phyloP scores from a whole-genome alignment of 2,113 vertebrate genomes.

The Zonotrichia leucophrys region DNA sequence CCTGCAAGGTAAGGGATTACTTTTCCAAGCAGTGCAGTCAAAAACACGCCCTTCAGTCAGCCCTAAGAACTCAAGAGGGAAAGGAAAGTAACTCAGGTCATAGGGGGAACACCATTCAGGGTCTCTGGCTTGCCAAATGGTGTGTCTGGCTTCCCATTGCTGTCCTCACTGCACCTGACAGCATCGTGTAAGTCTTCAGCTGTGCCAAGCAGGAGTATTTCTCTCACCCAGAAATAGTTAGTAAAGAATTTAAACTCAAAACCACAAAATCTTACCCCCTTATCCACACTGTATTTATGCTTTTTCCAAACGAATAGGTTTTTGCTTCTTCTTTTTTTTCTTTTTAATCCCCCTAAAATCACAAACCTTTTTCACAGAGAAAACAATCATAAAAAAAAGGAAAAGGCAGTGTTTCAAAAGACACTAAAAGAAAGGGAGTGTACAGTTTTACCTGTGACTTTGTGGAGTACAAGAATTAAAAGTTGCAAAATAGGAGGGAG shows the following conservation, averaged over 20 bases:
- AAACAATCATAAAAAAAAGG: not conserved
- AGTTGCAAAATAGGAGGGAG: constrained; percentile 84
- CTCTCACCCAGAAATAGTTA: constrained; percentile 3
- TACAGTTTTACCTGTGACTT: constrained; percentile 72
- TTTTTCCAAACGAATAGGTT: not conserved
- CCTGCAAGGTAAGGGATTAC: not conserved
- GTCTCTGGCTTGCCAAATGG: not conserved
- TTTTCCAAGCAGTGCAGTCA: not conserved
- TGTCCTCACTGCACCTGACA: not conserved
- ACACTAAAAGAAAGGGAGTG: not conserved
- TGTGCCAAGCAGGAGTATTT: not conserved
- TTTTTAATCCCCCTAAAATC: not conserved
- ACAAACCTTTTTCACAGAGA: not conserved
- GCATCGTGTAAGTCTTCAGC: not conserved
- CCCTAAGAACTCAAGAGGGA: not conserved
- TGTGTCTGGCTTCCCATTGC: not conserved
- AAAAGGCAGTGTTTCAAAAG: not conserved
- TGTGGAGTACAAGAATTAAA: constrained; percentile 75
- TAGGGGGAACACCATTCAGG: not conserved
- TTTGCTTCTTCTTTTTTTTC: not conserved
- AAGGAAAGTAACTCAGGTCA: not conserved
- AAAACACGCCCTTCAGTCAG: not conserved
- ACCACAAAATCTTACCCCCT: not conserved
- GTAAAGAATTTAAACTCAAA: constrained; percentile 15
- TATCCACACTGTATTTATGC: not conserved